These are phyloP conservation scores for Empidonax traillii DNA, from an alignment of 2,113 vertebrate species.

Conservation along the genomic window DNA sequence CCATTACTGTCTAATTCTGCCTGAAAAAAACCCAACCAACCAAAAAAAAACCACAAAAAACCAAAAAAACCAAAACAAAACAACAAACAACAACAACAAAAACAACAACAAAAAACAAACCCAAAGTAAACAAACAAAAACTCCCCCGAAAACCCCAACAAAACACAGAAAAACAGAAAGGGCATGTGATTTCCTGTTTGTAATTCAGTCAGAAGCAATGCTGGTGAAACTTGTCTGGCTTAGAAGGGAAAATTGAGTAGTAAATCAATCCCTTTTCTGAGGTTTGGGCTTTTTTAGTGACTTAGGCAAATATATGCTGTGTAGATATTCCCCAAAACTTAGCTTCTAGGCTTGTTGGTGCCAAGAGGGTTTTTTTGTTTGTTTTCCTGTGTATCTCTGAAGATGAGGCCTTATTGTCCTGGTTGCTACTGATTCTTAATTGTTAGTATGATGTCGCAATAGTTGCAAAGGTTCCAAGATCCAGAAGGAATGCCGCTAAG, in stretches of 20 bases:
- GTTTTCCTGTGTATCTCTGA: neutral
- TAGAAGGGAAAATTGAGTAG: neutral
- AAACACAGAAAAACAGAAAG: neutral
- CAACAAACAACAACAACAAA: no score
- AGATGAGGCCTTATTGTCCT: neutral
- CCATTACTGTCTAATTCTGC: neutral
- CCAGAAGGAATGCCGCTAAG: neutral
- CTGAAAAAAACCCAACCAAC: no score
- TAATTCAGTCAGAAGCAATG: neutral
- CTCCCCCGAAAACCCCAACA: neutral
- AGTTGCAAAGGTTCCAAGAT: neutral
- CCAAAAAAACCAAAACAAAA: no score
- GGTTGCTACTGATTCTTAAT: neutral
- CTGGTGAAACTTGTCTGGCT: neutral
- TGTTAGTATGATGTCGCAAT: neutral
- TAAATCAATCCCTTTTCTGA: neutral
- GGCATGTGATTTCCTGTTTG: neutral
- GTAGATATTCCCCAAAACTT: neutral
- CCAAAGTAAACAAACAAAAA: neutral
- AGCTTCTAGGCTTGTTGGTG: neutral
- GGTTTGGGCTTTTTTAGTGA: neutral
- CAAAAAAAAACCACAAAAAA: neutral
- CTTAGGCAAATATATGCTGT: neutral
- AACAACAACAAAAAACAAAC: no score
- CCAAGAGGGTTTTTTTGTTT: neutral